Conservation (phyloP, 1,140 invertebrate genomes). For the Brachionus calyciflorus region DNA sequence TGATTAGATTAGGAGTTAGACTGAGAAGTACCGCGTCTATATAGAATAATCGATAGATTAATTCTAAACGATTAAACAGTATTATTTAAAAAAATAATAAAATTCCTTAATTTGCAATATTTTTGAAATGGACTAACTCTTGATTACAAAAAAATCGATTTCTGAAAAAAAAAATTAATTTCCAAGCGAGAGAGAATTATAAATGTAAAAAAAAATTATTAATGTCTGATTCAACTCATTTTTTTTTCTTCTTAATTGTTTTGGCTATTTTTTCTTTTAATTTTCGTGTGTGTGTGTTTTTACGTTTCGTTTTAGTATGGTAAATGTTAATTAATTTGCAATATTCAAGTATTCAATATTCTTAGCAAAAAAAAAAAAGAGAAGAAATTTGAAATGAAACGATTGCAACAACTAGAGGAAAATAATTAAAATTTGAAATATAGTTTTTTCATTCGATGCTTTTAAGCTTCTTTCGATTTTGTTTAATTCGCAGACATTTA, state of each 20-base stretch:
- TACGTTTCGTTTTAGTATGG: not conserved
- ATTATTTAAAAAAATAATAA: too few relatives aligned
- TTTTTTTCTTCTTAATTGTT: conserved; percentile 16
- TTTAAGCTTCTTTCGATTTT: not conserved
- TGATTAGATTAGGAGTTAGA: not conserved
- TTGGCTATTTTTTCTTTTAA: conserved; percentile 11
- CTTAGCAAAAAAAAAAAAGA: not conserved
- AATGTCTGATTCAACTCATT: conserved; percentile 22
- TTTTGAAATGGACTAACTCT: too few relatives aligned
- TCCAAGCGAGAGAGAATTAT: too few relatives aligned
- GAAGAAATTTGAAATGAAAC: too few relatives aligned
- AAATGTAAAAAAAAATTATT: not conserved
- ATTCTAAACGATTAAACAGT: too few relatives aligned
- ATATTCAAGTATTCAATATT: conserved; percentile 5
- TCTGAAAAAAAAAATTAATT: too few relatives aligned
- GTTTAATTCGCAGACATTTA: conserved; percentile 17
- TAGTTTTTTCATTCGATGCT: not conserved
- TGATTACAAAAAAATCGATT: too few relatives aligned
- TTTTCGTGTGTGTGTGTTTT: conserved; percentile 11
- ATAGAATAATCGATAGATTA: too few relatives aligned
- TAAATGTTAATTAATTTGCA: conserved; percentile 38
- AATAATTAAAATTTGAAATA: conserved; percentile 13
- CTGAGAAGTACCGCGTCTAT: too few relatives aligned
- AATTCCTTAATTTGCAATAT: too few relatives aligned
- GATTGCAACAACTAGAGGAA: not conserved